Percentiles rank a stretch among this genome's conserved stretches.
phyloP scores from a whole-genome alignment of 1,140 invertebrate genomes.

The Condylostylus longicornis region DNA sequence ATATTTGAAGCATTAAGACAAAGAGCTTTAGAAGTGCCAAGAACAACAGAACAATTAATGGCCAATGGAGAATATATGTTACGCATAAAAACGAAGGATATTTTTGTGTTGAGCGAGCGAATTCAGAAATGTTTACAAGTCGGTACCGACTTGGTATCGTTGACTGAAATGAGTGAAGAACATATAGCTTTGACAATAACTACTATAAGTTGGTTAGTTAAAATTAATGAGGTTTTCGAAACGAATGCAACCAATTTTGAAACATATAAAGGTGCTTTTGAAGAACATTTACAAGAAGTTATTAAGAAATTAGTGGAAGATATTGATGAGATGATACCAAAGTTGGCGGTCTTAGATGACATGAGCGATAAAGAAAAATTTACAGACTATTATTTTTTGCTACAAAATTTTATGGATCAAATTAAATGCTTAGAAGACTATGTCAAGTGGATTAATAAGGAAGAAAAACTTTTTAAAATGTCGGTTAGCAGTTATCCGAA shows the following conservation, averaged over 20 bases:
- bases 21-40: conserved; percentile 44
- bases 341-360: conserved; percentile 46
- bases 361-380: conserved; percentile 53
- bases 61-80: conserved; percentile 50
- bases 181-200: conserved; percentile 50
- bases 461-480: conserved; percentile 74
- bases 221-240: conserved; percentile 56
- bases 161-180: conserved; percentile 45
- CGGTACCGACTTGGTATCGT: conserved; percentile 48
- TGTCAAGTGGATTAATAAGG: conserved; percentile 74
- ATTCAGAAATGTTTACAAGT: conserved; percentile 45
- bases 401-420: conserved; percentile 55
- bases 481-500: conserved; percentile 54
- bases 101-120: conserved; percentile 43
- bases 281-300: conserved; percentile 53
- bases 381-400: conserved; percentile 47
- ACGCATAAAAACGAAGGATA: conserved; percentile 40
- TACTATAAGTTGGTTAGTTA: conserved; percentile 55
- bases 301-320: conserved; percentile 52
- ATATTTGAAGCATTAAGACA: conserved; percentile 44
- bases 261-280: conserved; percentile 61
- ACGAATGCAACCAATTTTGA: conserved; percentile 58
- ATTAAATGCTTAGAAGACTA: conserved; percentile 56
- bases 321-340: conserved; percentile 52
- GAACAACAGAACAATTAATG: conserved; percentile 54